phyloP scores from a whole-genome alignment of 2,888 invertebrate species.

The Yponomeuta evonymella region DNA sequence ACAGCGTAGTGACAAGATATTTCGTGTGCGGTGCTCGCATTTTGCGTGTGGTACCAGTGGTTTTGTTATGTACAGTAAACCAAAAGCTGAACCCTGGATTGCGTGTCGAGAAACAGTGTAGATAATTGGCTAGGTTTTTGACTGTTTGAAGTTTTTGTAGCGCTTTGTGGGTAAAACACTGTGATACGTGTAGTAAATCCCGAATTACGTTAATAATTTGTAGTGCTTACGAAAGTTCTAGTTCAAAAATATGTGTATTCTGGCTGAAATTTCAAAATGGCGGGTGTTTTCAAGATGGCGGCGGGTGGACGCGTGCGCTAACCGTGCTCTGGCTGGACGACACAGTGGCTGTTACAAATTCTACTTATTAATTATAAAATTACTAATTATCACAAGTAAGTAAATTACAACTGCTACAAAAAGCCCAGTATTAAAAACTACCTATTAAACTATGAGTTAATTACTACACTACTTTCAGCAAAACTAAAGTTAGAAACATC shows the following conservation, averaged over 20 bases:
- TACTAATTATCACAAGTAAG: background rate
- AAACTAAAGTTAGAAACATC: background rate
- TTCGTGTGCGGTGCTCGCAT: background rate
- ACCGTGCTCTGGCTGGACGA: conserved; percentile 29
- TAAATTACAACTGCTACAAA: background rate
- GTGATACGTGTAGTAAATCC: background rate
- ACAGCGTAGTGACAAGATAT: background rate
- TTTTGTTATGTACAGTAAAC: background rate
- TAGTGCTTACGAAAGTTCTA: no score
- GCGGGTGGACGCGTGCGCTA: conserved; percentile 20
- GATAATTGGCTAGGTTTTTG: background rate
- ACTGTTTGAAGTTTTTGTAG: background rate
- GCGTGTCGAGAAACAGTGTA: background rate
- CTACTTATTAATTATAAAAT: no score
- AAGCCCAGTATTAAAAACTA: background rate
- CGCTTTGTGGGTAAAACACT: background rate
- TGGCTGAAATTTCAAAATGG: background rate
- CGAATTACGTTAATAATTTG: no score
- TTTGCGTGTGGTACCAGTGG: background rate
- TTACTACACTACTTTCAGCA: background rate
- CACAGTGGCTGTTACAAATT: conserved; percentile 45
- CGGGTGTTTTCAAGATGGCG: conserved; percentile 12
- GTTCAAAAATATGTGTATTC: background rate
- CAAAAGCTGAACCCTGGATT: background rate
- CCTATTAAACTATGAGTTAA: no score